Conservation (phyloP, 2,797 vertebrate species). For the Botia almorhae region DNA sequence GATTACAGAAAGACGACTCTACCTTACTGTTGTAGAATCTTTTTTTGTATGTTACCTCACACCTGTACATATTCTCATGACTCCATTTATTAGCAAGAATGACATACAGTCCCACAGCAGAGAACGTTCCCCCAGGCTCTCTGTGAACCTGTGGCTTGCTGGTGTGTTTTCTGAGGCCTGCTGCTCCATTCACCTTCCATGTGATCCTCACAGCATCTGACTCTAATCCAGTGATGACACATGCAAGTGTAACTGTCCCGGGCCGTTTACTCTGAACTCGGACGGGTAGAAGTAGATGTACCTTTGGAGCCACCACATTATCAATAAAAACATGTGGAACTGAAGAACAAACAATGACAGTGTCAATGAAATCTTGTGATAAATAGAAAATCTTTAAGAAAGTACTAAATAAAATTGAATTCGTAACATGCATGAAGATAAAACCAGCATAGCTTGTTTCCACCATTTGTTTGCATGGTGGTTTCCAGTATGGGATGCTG, state of each 20-base stretch:
- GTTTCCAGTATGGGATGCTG: no score
- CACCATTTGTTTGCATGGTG: no score
- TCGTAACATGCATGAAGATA: no score
- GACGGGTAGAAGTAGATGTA: constrained; percentile 47
- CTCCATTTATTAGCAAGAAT: constrained; percentile 43
- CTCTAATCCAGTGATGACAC: constrained; percentile 57
- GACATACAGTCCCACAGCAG: constrained; percentile 53
- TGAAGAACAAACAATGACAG: neutral
- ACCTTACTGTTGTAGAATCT: constrained; percentile 37
- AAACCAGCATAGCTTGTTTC: no score
- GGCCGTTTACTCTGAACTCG: neutral
- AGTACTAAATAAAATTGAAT: no score
- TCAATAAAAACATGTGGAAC: neutral
- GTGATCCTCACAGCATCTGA: constrained; percentile 29
- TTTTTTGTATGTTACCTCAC: constrained; percentile 49
- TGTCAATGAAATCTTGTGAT: neutral
- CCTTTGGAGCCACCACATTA: constrained; percentile 27
- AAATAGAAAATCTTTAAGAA: neutral
- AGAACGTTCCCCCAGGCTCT: constrained; percentile 51
- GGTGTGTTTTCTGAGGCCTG: constrained; percentile 15
- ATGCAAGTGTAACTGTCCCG: constrained; percentile 36
- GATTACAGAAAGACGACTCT: constrained; percentile 36
- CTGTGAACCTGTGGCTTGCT: constrained; percentile 4
- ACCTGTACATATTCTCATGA: constrained; percentile 47
- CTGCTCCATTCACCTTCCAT: constrained; percentile 56